These are phyloP conservation scores for Myotis planiceps DNA, from an alignment of 2,797 vertebrate species.

Conservation along the genomic window DNA sequence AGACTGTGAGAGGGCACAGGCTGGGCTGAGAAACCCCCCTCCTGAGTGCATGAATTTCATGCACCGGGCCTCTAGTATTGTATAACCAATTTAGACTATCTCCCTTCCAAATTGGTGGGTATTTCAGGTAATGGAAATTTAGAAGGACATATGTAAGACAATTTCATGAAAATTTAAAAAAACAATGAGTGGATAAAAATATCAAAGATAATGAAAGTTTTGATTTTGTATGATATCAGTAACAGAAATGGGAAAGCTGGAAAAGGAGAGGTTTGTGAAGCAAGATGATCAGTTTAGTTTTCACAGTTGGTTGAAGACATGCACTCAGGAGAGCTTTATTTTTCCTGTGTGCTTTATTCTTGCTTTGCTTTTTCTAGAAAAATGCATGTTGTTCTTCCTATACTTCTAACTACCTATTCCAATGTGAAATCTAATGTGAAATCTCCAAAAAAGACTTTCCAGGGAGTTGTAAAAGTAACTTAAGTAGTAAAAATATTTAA, in stretches of 20 bases:
- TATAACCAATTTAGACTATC: too few relatives aligned
- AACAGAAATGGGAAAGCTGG: neutral
- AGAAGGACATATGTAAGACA: neutral
- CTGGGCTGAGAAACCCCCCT: too few relatives aligned
- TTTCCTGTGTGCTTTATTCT: neutral
- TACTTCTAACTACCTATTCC: neutral
- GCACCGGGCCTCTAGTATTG: too few relatives aligned
- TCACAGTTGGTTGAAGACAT: neutral
- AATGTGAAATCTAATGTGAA: constrained; percentile 2
- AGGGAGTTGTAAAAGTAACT: constrained; percentile 38
- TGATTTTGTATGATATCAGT: neutral
- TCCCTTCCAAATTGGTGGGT: too few relatives aligned
- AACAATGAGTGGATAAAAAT: neutral
- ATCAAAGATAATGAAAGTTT: neutral
- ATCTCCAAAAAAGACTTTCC: neutral
- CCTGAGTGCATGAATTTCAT: too few relatives aligned
- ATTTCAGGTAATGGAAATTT: neutral
- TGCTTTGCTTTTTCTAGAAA: neutral
- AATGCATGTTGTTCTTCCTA: neutral
- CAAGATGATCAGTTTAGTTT: neutral
- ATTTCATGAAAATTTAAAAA: neutral
- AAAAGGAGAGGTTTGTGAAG: neutral
- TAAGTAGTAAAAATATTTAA: constrained; percentile 24
- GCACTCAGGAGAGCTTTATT: neutral
- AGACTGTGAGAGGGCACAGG: too few relatives aligned